Evolutionary conservation across 2,113 vertebrate genomes (phyloP).

Genomic region (Hyla sarda): DNA sequence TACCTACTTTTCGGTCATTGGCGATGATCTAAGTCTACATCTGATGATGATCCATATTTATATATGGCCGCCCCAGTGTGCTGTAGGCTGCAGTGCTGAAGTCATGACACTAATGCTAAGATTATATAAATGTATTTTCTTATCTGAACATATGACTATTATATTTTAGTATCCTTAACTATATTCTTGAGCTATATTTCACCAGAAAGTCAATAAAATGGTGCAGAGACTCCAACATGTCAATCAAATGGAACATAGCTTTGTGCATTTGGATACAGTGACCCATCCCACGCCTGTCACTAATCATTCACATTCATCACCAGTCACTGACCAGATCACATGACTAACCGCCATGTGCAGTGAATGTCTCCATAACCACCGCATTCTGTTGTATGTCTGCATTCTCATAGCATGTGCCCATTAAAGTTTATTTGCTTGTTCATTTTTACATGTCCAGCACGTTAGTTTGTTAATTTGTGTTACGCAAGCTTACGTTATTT

Average conservation of each 20-base stretch:
- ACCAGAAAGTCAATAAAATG: slow-evolving; percentile 38
- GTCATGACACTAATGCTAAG: neutral
- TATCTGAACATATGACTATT: neutral
- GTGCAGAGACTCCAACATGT: slow-evolving; percentile 54
- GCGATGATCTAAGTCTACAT: no score
- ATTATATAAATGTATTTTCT: slow-evolving; percentile 2
- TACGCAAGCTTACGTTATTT: slow-evolving; percentile 61
- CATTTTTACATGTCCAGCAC: slow-evolving; percentile 65
- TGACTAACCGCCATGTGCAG: slow-evolving; percentile 71
- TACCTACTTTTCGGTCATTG: neutral
- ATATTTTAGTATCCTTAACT: neutral
- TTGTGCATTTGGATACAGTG: slow-evolving; percentile 54
- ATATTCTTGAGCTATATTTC: slow-evolving; percentile 24
- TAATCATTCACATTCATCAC: slow-evolving; percentile 65
- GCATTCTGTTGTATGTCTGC: slow-evolving; percentile 68
- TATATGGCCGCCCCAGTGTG: neutral
- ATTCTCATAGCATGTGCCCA: slow-evolving; percentile 77
- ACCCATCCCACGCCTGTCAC: slow-evolving; percentile 63
- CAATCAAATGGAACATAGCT: neutral
- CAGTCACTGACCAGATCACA: slow-evolving; percentile 70
- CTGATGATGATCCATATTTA: no score
- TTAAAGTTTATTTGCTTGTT: slow-evolving; percentile 76
- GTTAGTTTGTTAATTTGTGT: slow-evolving; percentile 62
- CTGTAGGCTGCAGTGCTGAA: neutral
- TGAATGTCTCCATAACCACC: slow-evolving; percentile 53